Evolutionary conservation across 2,797 vertebrate species (phyloP), one percentile per base, ranked within the genome.

Genomic region (Diglossa cyanea): DNA sequence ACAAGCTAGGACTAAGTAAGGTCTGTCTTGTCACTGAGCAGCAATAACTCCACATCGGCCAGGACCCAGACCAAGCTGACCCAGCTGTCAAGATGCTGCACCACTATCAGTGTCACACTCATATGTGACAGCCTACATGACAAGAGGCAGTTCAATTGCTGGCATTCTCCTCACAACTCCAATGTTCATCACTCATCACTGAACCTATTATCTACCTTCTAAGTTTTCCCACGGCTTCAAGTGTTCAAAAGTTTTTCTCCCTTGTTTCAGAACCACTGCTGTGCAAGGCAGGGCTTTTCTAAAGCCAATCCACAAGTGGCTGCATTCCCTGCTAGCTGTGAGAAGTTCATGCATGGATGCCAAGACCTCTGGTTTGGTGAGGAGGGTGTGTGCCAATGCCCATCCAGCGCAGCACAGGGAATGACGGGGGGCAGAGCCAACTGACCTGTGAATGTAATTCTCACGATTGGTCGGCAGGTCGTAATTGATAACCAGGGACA

Each of bases 391-490:
- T 33, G 63, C 83, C 2, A 9, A 1, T 7, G n/a, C 78, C 2
- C 3, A 53, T 7, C 21, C 39, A 20, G n/a, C 16, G 10, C 14
- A 68, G 76, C 40, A 13, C 28, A 58, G 72, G 47, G 17, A 30
- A 18, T 6, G 48, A 17, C 15, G 8, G 13, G 23, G 10, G 35
- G 39, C 6, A 85, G 30, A 60, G n/a, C 47, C 47, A 60, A 97
- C 98, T 97, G 70, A 99, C 99, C 99, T 99, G 97, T 99, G 99
- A 98, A 99, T 99, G 95, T 99, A 99, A 92, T 99, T 99, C 97
- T 99, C 99, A 97, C 99, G 98, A 97, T 99, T 99, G 97, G 99
- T 99, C 28, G 99, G 99, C 89, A 99, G 98, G 97, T 99, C 99
- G 21, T 99, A 99, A 93, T 99, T 99, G 94, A 99, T 99, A 95